Conservation (phyloP, 2,888 invertebrate species). For the Dicycla oo region DNA sequence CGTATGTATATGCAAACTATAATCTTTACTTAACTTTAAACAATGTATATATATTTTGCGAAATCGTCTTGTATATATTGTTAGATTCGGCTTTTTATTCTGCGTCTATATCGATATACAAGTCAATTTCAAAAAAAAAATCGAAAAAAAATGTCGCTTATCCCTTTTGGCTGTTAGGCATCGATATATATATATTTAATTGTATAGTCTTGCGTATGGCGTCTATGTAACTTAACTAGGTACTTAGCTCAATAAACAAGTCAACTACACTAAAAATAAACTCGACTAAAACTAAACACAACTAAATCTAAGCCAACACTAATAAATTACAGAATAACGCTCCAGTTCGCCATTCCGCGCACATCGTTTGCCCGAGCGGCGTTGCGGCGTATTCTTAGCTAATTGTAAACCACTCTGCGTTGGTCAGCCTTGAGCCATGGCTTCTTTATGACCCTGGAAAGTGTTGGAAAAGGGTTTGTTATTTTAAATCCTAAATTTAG, state of each 20-base stretch:
- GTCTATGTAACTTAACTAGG: background rate
- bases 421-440: conserved; percentile 30
- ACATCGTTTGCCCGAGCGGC: conserved; percentile 54
- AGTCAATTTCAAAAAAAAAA: no score
- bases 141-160: no score
- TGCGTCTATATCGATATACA: no score
- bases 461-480: background rate
- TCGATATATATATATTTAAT: no score
- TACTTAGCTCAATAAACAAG: conserved; percentile 1
- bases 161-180: no score
- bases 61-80: no score
- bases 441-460: conserved; percentile 38
- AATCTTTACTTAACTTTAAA: background rate
- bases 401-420: conserved; percentile 72
- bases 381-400: conserved; percentile 67
- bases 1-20: background rate
- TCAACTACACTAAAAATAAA: background rate
- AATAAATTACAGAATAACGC: conserved; percentile 61
- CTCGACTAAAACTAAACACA: conserved; percentile 10
- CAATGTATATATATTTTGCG: no score
- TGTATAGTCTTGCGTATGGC: no score
- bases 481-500: no score
- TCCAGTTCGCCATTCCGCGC: conserved; percentile 59
- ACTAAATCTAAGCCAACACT: background rate
- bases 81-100: no score